These are phyloP conservation scores for Zaprionus lachaisei DNA, from an alignment of 1,140 invertebrate genomes.

Conservation along the genomic window DNA sequence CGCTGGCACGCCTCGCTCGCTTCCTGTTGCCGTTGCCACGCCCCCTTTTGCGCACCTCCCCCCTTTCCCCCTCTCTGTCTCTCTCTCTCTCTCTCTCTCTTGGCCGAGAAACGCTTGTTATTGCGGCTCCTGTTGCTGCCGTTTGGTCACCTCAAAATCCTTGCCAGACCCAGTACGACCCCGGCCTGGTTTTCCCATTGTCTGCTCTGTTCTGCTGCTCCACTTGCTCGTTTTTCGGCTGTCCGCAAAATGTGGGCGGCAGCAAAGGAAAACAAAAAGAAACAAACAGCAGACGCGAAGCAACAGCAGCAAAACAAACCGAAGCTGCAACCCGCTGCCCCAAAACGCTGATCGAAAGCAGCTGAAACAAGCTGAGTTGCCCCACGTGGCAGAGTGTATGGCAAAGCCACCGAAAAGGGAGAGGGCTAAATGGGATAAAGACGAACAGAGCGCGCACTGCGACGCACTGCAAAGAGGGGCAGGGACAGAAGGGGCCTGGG, in stretches of 20 bases:
- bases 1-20: slow-evolving; percentile 24
- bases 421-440: slow-evolving; percentile 21
- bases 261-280: slow-evolving; percentile 14
- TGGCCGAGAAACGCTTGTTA: slow-evolving; percentile 38
- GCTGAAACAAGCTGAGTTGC: background rate
- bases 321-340: slow-evolving; percentile 14
- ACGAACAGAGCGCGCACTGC: background rate
- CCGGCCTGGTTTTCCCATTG: slow-evolving; percentile 42
- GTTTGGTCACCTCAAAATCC: slow-evolving; percentile 62
- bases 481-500: background rate
- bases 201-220: slow-evolving; percentile 17
- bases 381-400: background rate
- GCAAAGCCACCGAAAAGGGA: background rate
- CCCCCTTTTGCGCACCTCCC: background rate
- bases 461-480: background rate
- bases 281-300: background rate
- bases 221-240: slow-evolving; percentile 36
- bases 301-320: background rate
- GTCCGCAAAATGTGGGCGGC: slow-evolving; percentile 63
- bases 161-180: slow-evolving; percentile 40
- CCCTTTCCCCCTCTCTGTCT: background rate
- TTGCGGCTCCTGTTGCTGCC: slow-evolving; percentile 70
- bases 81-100: background rate
- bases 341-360: background rate
- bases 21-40: slow-evolving; percentile 14